Percentiles rank a stretch among this genome's conserved stretches.
Conservation (phyloP, 2,113 vertebrate genomes). For the Cryptotis parvus region DNA sequence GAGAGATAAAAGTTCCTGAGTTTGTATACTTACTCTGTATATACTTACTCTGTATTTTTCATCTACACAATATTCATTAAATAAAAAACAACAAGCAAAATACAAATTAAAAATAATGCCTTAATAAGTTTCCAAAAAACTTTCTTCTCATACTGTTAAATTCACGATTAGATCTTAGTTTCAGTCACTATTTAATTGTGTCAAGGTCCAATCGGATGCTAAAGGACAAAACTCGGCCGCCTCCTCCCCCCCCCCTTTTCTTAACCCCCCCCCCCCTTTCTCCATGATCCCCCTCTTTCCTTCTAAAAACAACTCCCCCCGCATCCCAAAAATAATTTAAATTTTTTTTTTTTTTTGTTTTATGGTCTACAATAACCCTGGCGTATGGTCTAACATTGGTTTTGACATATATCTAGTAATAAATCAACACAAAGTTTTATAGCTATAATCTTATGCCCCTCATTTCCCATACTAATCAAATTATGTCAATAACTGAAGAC, state of each 20-base stretch:
- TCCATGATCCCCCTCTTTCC: no score
- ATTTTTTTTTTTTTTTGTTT: no score
- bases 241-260: no score
- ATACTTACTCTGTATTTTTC: background rate
- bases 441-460: background rate
- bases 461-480: background rate
- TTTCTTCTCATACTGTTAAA: background rate
- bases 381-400: background rate
- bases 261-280: no score
- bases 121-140: background rate
- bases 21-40: conserved; percentile 25
- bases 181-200: background rate
- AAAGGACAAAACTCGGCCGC: no score
- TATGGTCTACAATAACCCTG: background rate
- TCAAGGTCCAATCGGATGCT: no score
- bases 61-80: background rate
- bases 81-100: background rate
- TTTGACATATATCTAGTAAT: background rate
- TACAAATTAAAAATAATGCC: background rate
- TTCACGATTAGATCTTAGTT: background rate
- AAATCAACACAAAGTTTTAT: background rate
- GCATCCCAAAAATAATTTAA: no score
- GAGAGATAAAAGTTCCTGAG: background rate
- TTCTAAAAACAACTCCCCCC: no score
- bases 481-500: background rate